These are phyloP conservation scores for Spodoptera exigua DNA, from an alignment of 2,888 invertebrate genomes.

Conservation along the genomic window DNA sequence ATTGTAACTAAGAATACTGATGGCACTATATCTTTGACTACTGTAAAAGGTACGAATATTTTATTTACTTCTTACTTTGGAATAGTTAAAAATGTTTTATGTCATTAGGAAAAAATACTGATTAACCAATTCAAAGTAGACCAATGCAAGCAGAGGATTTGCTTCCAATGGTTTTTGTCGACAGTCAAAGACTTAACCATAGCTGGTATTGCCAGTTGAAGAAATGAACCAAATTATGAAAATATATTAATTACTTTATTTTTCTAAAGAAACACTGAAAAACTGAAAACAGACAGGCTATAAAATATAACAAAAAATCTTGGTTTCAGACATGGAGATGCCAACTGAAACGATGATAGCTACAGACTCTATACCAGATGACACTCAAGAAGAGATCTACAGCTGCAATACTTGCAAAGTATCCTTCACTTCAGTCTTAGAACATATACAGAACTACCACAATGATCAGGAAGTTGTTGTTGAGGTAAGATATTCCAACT, in stretches of 20 bases:
- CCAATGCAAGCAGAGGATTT: too few species aligned
- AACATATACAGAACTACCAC: conserved; percentile 91
- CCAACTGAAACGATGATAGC: conserved; percentile 63
- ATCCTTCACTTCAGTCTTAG: conserved; percentile 90
- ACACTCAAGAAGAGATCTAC: conserved; percentile 83
- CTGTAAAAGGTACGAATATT: conserved; percentile 71
- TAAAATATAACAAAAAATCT: not conserved
- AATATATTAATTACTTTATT: too few species aligned
- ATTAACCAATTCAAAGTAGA: too few species aligned
- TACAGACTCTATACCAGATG: conserved; percentile 61
- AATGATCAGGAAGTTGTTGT: conserved; percentile 91
- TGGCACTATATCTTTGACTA: conserved; percentile 81
- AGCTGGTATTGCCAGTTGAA: too few species aligned
- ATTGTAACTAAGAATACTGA: conserved; percentile 81
- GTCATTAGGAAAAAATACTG: too few species aligned
- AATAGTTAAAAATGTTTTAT: too few species aligned
- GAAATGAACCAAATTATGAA: too few species aligned
- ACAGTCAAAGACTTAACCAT: too few species aligned
- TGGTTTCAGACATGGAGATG: conserved; percentile 65
- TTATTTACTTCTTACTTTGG: not conserved
- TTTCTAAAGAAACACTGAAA: too few species aligned
- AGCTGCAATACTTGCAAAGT: conserved; percentile 91
- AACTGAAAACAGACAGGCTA: too few species aligned
- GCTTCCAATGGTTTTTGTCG: too few species aligned
- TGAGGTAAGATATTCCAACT: conserved; percentile 88